phyloP scores from a whole-genome alignment of 2,888 invertebrate species.

The Cheiracanthium punctorium region DNA sequence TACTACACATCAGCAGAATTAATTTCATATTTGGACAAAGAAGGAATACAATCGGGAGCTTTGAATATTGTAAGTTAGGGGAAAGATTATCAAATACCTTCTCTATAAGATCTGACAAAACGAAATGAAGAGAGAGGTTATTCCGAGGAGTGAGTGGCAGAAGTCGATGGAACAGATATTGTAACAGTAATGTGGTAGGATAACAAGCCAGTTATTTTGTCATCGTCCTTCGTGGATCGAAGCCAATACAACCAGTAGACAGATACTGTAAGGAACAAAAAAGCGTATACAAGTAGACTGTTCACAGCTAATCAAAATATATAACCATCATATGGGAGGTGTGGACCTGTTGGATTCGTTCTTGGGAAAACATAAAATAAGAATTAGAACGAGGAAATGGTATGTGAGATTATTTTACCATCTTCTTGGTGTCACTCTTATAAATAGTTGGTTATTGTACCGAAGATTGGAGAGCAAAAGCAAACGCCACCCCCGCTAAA shows the following conservation, averaged over 20 bases:
- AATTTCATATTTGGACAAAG: not conserved
- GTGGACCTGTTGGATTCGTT: not conserved
- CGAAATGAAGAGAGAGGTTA: not conserved
- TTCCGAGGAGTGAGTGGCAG: not conserved
- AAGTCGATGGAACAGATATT: not conserved
- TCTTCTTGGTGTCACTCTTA: slow-evolving; percentile 60
- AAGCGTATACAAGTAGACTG: not conserved
- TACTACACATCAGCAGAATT: not conserved
- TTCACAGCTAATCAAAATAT: not conserved
- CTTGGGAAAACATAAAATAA: not conserved
- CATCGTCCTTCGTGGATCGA: not conserved
- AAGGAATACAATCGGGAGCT: slow-evolving; percentile 14
- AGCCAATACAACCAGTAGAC: not conserved
- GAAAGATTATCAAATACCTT: not conserved
- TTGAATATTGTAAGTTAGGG: not conserved
- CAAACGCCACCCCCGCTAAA: too few relatives aligned
- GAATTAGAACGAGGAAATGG: slow-evolving; percentile 56
- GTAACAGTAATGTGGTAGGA: slow-evolving; percentile 4
- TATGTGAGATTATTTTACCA: slow-evolving; percentile 55
- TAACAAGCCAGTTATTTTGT: not conserved
- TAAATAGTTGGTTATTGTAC: slow-evolving; percentile 55
- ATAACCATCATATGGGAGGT: slow-evolving; percentile 14
- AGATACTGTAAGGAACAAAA: not conserved
- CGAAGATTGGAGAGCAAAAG: not conserved
- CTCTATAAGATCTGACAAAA: not conserved